Conservation (phyloP, 2,888 invertebrate genomes). For the Drosophila nigricruria region DNA sequence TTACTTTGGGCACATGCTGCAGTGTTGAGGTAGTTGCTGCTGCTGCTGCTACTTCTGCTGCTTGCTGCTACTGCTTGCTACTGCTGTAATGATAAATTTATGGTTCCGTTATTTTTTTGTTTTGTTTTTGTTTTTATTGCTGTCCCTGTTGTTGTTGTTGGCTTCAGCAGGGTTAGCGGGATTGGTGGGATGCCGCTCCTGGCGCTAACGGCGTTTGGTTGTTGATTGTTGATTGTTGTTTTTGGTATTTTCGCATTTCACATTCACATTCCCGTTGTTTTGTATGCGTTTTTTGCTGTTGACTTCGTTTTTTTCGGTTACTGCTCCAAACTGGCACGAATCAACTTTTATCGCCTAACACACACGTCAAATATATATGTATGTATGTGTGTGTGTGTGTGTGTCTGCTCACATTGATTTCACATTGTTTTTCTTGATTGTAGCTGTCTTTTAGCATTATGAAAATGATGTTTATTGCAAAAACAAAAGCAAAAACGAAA, state of each 20-base stretch:
- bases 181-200: conserved; percentile 28
- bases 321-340: conserved; percentile 71
- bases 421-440: conserved; percentile 56
- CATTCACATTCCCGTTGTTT: conserved; percentile 64
- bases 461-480: conserved; percentile 60
- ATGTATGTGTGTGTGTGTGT: neutral
- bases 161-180: neutral
- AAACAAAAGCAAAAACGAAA: conserved; percentile 30
- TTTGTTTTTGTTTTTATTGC: conserved; percentile 8
- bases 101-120: conserved; percentile 47
- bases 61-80: conserved; percentile 17
- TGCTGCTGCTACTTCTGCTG: conserved; percentile 10
- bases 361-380: neutral
- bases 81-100: conserved; percentile 71
- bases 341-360: conserved; percentile 70
- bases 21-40: conserved; percentile 71
- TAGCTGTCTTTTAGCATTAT: conserved; percentile 61
- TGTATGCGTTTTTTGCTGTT: conserved; percentile 37
- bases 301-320: conserved; percentile 37
- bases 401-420: conserved; percentile 61
- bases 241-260: conserved; percentile 67
- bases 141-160: conserved; percentile 8
- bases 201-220: conserved; percentile 60
- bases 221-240: conserved; percentile 69
- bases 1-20: conserved; percentile 34